These are phyloP conservation scores for Apteryx mantelli DNA, from an alignment of 2,113 vertebrate genomes.

Conservation along the genomic window DNA sequence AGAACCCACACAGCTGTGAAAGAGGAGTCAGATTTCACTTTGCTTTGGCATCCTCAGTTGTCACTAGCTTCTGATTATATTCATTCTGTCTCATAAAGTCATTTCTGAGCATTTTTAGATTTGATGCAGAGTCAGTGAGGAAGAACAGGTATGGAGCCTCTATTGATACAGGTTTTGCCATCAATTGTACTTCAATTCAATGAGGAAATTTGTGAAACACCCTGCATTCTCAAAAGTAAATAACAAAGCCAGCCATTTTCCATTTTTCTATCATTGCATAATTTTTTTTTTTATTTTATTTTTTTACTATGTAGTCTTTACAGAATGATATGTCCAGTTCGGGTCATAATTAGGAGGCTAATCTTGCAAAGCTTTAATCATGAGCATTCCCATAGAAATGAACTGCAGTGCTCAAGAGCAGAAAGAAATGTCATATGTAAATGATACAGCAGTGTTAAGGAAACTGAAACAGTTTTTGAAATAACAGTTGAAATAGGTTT, in stretches of 20 bases:
- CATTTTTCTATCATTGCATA: neutral
- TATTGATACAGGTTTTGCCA: neutral
- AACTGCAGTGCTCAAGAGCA: neutral
- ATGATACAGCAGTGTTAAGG: neutral
- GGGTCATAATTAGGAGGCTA: neutral
- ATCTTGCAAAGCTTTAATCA: neutral
- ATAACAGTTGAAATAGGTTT: neutral
- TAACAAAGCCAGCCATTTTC: neutral
- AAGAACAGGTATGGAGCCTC: neutral
- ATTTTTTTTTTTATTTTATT: neutral
- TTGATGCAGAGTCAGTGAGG: neutral
- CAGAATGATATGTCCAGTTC: neutral
- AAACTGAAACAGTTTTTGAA: neutral
- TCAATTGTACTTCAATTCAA: neutral
- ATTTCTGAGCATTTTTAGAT: neutral
- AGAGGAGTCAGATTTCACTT: neutral
- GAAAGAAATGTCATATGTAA: neutral
- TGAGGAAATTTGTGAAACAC: neutral
- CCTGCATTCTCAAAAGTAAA: neutral
- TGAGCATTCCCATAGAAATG: neutral
- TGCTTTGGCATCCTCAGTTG: neutral
- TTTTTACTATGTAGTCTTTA: neutral
- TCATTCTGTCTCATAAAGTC: neutral
- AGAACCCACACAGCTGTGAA: neutral
- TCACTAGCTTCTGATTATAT: neutral